These are phyloP conservation scores for Nasonia oneida DNA, from an alignment of 2,888 invertebrate genomes.

Conservation along the genomic window DNA sequence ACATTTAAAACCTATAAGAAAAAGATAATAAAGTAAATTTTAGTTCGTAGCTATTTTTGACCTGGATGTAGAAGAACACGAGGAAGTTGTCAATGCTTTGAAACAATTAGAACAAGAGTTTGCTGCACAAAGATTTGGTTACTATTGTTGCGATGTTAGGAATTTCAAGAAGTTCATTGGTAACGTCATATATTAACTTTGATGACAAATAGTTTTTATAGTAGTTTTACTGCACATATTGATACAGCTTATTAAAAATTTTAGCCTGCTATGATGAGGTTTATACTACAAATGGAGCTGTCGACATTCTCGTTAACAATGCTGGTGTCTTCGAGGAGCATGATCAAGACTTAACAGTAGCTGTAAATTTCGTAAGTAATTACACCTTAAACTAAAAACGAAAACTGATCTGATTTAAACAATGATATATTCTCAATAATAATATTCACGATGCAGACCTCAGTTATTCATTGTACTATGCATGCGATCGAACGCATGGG, in stretches of 20 bases:
- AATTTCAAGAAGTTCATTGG: slow-evolving; percentile 78
- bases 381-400: no score
- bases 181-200: slow-evolving; percentile 59
- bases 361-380: slow-evolving; percentile 72
- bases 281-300: background rate
- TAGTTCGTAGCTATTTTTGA: slow-evolving; percentile 76
- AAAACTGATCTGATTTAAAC: no score
- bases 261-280: no score
- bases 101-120: slow-evolving; percentile 77
- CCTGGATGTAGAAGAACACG: slow-evolving; percentile 74
- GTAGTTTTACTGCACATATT: no score
- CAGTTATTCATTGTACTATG: slow-evolving; percentile 75
- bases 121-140: slow-evolving; percentile 79
- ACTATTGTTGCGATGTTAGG: slow-evolving; percentile 80
- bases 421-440: no score
- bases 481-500: slow-evolving; percentile 78
- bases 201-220: no score
- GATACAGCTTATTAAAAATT: no score
- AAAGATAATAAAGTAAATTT: no score
- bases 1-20: no score
- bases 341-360: slow-evolving; percentile 68
- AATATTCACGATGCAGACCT: slow-evolving; percentile 70
- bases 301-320: slow-evolving; percentile 81
- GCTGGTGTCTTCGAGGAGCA: slow-evolving; percentile 73
- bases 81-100: slow-evolving; percentile 73